phyloP scores from a whole-genome alignment of 2,113 vertebrate species.

The Bambusicola thoracicus region DNA sequence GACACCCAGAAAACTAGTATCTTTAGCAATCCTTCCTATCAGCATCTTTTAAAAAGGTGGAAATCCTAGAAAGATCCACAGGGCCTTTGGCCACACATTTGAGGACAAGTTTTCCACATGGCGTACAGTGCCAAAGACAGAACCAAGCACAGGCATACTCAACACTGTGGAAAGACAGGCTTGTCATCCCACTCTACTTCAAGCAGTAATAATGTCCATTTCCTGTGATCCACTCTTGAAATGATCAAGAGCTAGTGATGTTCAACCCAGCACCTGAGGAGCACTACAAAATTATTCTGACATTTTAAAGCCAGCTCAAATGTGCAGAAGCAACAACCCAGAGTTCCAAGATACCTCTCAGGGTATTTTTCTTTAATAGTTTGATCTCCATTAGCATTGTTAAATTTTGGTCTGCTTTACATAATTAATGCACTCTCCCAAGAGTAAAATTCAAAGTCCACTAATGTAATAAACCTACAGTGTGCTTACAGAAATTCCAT shows the following conservation, averaged over 20 bases:
- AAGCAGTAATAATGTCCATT: rapidly evolving
- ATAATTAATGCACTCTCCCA: background rate
- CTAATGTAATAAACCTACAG: background rate
- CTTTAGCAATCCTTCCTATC: background rate
- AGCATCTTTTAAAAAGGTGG: background rate
- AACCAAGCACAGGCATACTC: background rate
- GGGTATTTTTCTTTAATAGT: background rate
- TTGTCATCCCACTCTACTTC: background rate
- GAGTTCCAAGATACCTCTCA: background rate
- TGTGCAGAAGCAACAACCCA: background rate
- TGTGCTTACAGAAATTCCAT: background rate
- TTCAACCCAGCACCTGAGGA: background rate
- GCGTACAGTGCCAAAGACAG: background rate
- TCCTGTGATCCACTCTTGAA: background rate
- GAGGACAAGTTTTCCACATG: background rate
- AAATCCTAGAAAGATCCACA: background rate
- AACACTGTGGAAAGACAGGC: background rate
- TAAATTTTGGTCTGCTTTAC: background rate
- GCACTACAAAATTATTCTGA: background rate
- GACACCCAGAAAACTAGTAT: background rate
- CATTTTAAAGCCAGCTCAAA: background rate
- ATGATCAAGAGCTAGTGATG: background rate
- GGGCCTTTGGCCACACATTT: background rate
- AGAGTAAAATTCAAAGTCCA: background rate
- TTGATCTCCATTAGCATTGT: background rate